Base-by-base conservation (phyloP, 2,888 invertebrate genomes). In the Athalia rosae region DNA sequence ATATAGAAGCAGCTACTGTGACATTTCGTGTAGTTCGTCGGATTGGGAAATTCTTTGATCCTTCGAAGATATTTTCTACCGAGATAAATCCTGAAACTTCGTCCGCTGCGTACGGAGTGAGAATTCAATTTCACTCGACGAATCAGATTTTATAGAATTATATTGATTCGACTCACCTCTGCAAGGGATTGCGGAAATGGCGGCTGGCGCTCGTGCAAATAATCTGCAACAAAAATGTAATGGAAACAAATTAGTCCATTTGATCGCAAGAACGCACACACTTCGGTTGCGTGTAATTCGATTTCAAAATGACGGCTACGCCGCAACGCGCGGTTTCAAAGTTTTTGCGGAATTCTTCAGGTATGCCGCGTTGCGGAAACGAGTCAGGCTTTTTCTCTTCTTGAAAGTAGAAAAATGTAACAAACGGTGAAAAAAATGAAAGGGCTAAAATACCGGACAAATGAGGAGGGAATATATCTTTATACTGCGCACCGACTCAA, bases 221-320 rank as follows among this genome's bases (percentile, higher is more conserved):
- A 85, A 87, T 87, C 88, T 87, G 84, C 43, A 86, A 86, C 79
- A 80, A 77, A 79, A 83, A 58, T 7, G 71, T 13, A 53, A 53
- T 58, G 58, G 13, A 8, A 58, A 58, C 45, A 56, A 13, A 13
- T 71, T 56, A 58, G 41, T 45, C 11, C 67, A 50, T 71, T 43
- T 15, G n/a, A n/a, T 63, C 58, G 13, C 45, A 5, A 13, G 7
- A 8, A 61, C 61, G 11, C 61, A 11, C 4, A 5, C 28, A 28
- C 13, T 11, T 53, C 11, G 15, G 9, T 41, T 61, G 7, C 13
- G 28, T 28, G 61, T 4, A 9, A 15, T 4, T 7, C 7, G 8
- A 61, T 41, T 9, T 28, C 9, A 8, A 13, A 15, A 13, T 64
- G n/a, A 62, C 43, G 8, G 47, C 11, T 5, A 58, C 11, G 43